Evolutionary conservation across 2,888 invertebrate genomes (phyloP).

Genomic region (Drosophila neotestacea): DNA sequence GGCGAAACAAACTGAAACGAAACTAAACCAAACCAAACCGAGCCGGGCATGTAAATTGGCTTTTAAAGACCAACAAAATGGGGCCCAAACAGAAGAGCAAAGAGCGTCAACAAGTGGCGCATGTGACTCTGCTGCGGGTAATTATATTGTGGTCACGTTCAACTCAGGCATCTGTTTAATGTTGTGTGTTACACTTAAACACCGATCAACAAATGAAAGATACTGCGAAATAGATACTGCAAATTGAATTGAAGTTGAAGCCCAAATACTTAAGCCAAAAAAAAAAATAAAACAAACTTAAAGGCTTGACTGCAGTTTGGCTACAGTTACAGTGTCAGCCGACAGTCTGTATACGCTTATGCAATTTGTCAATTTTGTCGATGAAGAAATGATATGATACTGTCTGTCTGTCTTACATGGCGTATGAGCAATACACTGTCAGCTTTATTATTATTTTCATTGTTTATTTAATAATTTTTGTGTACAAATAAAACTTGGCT

Average conservation of each 20-base stretch:
- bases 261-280: constrained; percentile 9
- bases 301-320: constrained; percentile 31
- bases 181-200: constrained; percentile 78
- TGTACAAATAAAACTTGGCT: constrained; percentile 13
- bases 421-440: constrained; percentile 33
- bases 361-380: constrained; percentile 51
- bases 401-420: constrained; percentile 16
- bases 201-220: constrained; percentile 45
- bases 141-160: constrained; percentile 83
- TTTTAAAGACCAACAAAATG: constrained; percentile 63
- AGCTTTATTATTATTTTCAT: constrained; percentile 10
- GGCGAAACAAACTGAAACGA: not conserved
- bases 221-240: constrained; percentile 14
- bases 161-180: constrained; percentile 79
- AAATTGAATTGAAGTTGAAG: constrained; percentile 29
- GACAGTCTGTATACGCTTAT: constrained; percentile 43
- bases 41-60: constrained; percentile 71
- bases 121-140: constrained; percentile 64
- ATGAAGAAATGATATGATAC: constrained; percentile 44
- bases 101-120: constrained; percentile 72
- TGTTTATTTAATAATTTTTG: constrained; percentile 28
- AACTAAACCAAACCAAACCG: constrained; percentile 1
- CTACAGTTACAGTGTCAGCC: constrained; percentile 47
- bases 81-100: constrained; percentile 11
- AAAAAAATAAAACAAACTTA: not conserved